A percentile compares a stretch with the other conserved stretches of the same genome.
Evolutionary conservation across 2,888 invertebrate species (phyloP).

Genomic region (Shargacucullia verbasci): DNA sequence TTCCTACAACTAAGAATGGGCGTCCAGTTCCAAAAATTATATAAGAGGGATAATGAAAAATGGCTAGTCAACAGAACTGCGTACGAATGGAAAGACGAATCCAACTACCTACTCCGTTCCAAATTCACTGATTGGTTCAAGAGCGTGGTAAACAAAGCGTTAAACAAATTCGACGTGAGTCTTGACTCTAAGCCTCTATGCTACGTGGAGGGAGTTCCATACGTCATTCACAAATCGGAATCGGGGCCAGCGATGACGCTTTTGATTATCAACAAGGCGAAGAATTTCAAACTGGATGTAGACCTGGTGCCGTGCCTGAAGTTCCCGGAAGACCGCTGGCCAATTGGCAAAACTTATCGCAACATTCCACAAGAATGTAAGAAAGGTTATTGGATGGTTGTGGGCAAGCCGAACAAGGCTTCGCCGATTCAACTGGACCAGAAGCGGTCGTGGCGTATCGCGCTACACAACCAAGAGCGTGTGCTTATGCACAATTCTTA

Average conservation of each 20-base stretch:
- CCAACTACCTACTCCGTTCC: conserved; percentile 78
- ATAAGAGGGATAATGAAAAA: conserved; percentile 64
- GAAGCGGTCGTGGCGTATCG: conserved; percentile 85
- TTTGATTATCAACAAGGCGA: conserved; percentile 65
- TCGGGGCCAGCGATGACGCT: conserved; percentile 89
- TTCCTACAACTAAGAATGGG: conserved; percentile 82
- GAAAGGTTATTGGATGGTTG: conserved; percentile 81
- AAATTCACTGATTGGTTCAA: conserved; percentile 89
- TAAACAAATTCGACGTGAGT: conserved; percentile 67
- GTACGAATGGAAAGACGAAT: conserved; percentile 75
- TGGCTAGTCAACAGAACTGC: conserved; percentile 75
- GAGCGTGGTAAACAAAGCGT: conserved; percentile 76
- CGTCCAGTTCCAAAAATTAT: conserved; percentile 68
- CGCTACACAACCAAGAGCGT: conserved; percentile 87
- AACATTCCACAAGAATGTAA: conserved; percentile 63
- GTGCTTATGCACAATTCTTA: conserved; percentile 75
- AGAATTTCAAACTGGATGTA: conserved; percentile 76
- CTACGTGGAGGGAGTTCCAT: conserved; percentile 76
- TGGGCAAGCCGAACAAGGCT: conserved; percentile 73
- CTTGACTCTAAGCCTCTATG: conserved; percentile 35
- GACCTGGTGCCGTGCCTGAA: conserved; percentile 88
- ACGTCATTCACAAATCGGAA: conserved; percentile 64
- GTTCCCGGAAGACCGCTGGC: conserved; percentile 82
- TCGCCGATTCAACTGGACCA: conserved; percentile 51
- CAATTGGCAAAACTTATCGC: conserved; percentile 62